phyloP scores from a whole-genome alignment of 2,888 invertebrate genomes.

The Rotaria socialis region DNA sequence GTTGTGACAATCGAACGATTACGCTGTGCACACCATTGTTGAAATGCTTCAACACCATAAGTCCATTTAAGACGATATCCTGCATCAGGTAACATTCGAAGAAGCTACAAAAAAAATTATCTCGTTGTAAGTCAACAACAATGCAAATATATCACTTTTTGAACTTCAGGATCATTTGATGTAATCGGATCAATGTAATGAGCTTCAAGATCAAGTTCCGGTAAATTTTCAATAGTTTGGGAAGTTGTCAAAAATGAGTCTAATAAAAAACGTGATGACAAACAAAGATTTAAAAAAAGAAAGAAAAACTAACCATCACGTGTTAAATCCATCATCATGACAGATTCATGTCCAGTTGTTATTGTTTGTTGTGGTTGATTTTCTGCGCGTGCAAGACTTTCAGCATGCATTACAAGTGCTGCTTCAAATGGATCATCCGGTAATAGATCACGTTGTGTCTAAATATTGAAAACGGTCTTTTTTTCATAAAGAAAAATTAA shows the following conservation, averaged over 20 bases:
- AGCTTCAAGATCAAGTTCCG: slow-evolving; percentile 28
- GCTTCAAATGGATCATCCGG: slow-evolving; percentile 37
- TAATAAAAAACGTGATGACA: not conserved
- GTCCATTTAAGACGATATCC: slow-evolving; percentile 32
- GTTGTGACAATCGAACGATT: not conserved
- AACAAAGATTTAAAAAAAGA: not conserved
- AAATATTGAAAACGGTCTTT: not conserved
- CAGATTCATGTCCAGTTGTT: not conserved
- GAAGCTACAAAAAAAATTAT: not conserved
- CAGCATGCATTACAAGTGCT: slow-evolving; percentile 26
- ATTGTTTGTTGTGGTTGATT: slow-evolving; percentile 39
- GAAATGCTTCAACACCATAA: slow-evolving; percentile 34
- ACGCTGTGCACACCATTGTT: slow-evolving; percentile 7
- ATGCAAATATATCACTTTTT: not conserved
- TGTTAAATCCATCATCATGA: slow-evolving; percentile 40
- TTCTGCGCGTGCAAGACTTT: slow-evolving; percentile 37
- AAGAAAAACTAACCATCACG: slow-evolving; percentile 33
- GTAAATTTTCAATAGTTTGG: slow-evolving; percentile 6
- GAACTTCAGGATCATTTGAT: slow-evolving; percentile 26
- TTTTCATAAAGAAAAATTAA: not conserved
- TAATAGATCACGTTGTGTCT: slow-evolving; percentile 20
- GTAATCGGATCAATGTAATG: slow-evolving; percentile 21
- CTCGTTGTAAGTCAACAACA: too few species aligned
- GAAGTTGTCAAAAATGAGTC: not conserved
- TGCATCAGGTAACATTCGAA: slow-evolving; percentile 36